Percentiles rank a stretch among this genome's conserved stretches.
Evolutionary conservation across 2,797 vertebrate species (phyloP).

Genomic region (Sitta carolinensis): DNA sequence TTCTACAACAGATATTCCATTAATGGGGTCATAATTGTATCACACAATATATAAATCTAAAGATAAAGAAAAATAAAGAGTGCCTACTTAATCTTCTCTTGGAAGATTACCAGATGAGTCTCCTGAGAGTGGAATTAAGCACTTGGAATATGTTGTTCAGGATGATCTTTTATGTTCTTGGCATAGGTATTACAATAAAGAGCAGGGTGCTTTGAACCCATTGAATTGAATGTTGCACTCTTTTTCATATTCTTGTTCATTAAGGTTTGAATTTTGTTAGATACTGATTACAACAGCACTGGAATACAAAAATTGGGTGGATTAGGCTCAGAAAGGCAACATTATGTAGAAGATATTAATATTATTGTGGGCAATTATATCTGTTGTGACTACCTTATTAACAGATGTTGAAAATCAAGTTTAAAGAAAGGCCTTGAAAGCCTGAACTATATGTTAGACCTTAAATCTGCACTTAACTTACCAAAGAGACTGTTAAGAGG

Average conservation of each 20-base stretch:
- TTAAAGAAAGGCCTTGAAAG: not conserved
- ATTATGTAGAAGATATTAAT: not conserved
- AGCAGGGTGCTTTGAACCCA: not conserved
- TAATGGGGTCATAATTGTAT: not conserved
- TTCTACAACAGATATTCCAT: not conserved
- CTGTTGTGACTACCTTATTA: not conserved
- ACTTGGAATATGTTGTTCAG: not conserved
- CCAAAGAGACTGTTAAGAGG: not conserved
- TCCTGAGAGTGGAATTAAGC: not conserved
- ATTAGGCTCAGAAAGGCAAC: not conserved
- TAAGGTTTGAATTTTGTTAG: not conserved
- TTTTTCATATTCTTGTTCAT: not conserved
- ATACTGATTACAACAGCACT: not conserved
- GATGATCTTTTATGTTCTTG: not conserved
- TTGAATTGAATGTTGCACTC: not conserved
- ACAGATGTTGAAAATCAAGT: not conserved
- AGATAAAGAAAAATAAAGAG: not conserved
- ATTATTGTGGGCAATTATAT: not conserved
- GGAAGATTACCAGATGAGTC: not conserved
- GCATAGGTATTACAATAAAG: not conserved
- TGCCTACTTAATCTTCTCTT: not conserved
- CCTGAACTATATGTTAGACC: not conserved
- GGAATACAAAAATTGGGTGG: fast-evolving
- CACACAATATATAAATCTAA: not conserved
- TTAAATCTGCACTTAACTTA: not conserved